Evolutionary conservation across 2,888 invertebrate genomes (phyloP).

Genomic region (Heliconius ismenius): DNA sequence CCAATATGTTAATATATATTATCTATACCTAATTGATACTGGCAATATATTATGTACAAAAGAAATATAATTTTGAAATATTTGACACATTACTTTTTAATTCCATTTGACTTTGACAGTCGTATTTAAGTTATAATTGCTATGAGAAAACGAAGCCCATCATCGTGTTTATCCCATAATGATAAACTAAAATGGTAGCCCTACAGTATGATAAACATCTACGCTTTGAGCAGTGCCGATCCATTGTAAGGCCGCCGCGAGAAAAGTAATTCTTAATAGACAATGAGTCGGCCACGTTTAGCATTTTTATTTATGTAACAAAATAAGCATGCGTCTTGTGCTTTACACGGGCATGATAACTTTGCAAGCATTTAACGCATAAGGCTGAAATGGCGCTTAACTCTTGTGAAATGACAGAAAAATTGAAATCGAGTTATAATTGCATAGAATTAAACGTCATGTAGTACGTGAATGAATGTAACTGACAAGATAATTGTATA

Average conservation of each 20-base stretch:
- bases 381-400: background rate
- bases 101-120: background rate
- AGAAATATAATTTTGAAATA: background rate
- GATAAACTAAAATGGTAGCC: constrained; percentile 26
- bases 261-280: constrained; percentile 80
- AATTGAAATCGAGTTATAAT: constrained; percentile 30
- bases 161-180: constrained; percentile 15
- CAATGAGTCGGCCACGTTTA: constrained; percentile 75
- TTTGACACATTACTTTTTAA: background rate
- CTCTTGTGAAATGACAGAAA: constrained; percentile 22
- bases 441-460: constrained; percentile 22
- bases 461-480: constrained; percentile 15
- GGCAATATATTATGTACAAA: background rate
- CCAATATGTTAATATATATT: background rate
- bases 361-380: constrained; percentile 5
- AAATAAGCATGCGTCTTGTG: constrained; percentile 48
- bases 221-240: constrained; percentile 72
- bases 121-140: background rate
- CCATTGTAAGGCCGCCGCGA: constrained; percentile 67
- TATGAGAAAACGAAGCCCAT: background rate
- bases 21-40: background rate
- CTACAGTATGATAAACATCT: constrained; percentile 66
- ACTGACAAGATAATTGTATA: constrained; percentile 26
- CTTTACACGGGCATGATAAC: background rate
- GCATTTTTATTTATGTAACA: constrained; percentile 77